Evolutionary conservation across 2,113 vertebrate genomes (phyloP).

Genomic region (Vombatus ursinus): DNA sequence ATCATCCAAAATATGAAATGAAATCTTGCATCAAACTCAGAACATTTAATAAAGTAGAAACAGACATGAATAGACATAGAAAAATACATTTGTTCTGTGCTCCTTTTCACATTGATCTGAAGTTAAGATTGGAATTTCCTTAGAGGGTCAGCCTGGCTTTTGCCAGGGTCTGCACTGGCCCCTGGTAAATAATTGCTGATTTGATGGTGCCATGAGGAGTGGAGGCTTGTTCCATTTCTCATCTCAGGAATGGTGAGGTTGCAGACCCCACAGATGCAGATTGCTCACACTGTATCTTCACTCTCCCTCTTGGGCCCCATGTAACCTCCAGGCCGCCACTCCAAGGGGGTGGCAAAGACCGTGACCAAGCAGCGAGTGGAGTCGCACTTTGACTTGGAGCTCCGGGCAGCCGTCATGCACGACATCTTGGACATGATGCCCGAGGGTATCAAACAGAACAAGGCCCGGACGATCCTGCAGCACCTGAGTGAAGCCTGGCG

Average conservation of each 20-base stretch:
- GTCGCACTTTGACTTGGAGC: slow-evolving; percentile 98
- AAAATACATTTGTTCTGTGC: not conserved
- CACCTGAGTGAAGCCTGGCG: slow-evolving; percentile 99
- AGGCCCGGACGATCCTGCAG: slow-evolving; percentile 98
- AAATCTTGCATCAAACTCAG: not conserved
- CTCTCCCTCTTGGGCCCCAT: not conserved
- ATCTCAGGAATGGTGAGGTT: not conserved
- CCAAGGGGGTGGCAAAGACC: slow-evolving; percentile 98
- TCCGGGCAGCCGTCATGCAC: slow-evolving; percentile 98
- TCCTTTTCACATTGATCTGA: not conserved
- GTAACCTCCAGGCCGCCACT: slow-evolving; percentile 91
- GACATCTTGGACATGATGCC: slow-evolving; percentile 99
- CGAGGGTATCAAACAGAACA: slow-evolving; percentile 99
- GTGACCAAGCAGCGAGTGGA: slow-evolving; percentile 99
- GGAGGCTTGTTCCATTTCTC: not conserved
- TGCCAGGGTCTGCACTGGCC: not conserved
- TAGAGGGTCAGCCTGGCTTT: not conserved
- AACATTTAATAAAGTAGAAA: not conserved
- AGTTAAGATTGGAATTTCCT: not conserved
- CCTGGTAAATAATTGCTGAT: not conserved
- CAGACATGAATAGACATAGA: not conserved
- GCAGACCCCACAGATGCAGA: not conserved
- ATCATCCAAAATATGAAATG: not conserved
- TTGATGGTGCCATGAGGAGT: not conserved
- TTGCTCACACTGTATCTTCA: not conserved